phyloP scores from a whole-genome alignment of 2,797 vertebrate genomes.

The Nyctibius grandis region DNA sequence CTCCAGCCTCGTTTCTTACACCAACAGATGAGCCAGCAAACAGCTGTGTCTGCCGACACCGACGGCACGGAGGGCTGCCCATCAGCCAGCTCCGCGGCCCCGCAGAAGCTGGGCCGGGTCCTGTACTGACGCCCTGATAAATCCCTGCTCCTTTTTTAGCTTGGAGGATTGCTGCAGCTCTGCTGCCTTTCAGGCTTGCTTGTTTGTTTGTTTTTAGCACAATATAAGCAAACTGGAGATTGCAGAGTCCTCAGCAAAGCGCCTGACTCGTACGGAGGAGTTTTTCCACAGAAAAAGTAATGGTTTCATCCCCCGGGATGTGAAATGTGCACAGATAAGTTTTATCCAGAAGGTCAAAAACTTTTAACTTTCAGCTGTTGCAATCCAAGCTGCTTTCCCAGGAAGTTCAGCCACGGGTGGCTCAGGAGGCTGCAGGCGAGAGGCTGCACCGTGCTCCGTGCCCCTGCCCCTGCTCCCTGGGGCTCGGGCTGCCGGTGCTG shows the following conservation, averaged over 20 bases:
- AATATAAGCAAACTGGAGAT: neutral
- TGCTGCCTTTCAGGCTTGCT: neutral
- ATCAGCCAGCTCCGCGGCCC: rapidly evolving
- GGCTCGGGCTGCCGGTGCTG: rapidly evolving
- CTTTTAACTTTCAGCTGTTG: neutral
- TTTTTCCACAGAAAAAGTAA: neutral
- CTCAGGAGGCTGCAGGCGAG: neutral
- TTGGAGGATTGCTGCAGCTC: neutral
- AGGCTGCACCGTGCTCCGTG: neutral
- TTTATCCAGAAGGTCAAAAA: constrained; percentile 10
- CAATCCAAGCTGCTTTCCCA: neutral
- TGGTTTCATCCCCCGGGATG: neutral
- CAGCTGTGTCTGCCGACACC: neutral
- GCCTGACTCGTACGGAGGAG: neutral
- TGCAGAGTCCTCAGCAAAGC: neutral
- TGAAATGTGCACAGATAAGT: neutral
- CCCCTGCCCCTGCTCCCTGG: too few species aligned
- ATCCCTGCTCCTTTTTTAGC: neutral
- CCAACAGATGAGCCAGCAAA: neutral
- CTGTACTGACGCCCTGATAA: neutral
- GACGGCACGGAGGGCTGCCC: rapidly evolving
- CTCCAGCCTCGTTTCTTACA: neutral
- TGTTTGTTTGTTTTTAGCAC: neutral
- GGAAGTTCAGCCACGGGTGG: neutral
- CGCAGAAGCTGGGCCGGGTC: neutral